These are phyloP conservation scores for Papilio protenor DNA, from an alignment of 2,888 invertebrate species.

Conservation along the genomic window DNA sequence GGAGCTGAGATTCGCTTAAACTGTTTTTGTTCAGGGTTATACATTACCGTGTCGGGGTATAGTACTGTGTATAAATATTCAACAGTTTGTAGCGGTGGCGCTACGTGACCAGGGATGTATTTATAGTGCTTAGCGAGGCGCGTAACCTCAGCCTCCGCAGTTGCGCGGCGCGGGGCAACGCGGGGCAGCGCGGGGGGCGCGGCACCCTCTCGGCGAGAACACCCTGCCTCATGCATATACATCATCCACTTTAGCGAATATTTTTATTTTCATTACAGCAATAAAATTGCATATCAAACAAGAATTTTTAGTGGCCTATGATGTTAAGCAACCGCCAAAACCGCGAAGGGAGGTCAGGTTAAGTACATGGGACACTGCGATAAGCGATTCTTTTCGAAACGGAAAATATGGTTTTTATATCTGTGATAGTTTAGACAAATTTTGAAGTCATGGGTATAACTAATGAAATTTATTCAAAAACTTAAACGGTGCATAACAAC, in stretches of 20 bases:
- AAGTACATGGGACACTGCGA: not conserved
- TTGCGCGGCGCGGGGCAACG: slow-evolving; percentile 46
- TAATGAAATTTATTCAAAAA: not conserved
- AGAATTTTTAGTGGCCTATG: not conserved
- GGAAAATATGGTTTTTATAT: not conserved
- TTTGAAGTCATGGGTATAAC: not conserved
- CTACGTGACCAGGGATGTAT: slow-evolving; percentile 79
- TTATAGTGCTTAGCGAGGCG: slow-evolving; percentile 79
- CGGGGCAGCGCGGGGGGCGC: slow-evolving; percentile 46
- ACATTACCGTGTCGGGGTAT: slow-evolving; percentile 56
- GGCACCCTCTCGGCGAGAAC: slow-evolving; percentile 49
- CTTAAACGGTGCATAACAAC: not conserved
- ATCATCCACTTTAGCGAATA: slow-evolving; percentile 49
- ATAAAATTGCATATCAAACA: slow-evolving; percentile 44
- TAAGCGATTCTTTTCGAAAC: not conserved
- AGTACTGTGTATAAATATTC: slow-evolving; percentile 80
- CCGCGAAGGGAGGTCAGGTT: not conserved
- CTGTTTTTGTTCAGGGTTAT: slow-evolving; percentile 64
- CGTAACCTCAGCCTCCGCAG: slow-evolving; percentile 61
- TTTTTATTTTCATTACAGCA: slow-evolving; percentile 34
- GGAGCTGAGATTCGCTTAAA: slow-evolving; percentile 57
- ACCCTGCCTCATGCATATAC: slow-evolving; percentile 61
- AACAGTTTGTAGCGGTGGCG: slow-evolving; percentile 74
- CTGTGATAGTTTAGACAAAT: not conserved
- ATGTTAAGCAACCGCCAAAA: not conserved